Percentiles rank a stretch among this genome's conserved stretches.
These are phyloP conservation scores for Mobula birostris DNA, from an alignment of 2,113 vertebrate genomes.

Conservation along the genomic window DNA sequence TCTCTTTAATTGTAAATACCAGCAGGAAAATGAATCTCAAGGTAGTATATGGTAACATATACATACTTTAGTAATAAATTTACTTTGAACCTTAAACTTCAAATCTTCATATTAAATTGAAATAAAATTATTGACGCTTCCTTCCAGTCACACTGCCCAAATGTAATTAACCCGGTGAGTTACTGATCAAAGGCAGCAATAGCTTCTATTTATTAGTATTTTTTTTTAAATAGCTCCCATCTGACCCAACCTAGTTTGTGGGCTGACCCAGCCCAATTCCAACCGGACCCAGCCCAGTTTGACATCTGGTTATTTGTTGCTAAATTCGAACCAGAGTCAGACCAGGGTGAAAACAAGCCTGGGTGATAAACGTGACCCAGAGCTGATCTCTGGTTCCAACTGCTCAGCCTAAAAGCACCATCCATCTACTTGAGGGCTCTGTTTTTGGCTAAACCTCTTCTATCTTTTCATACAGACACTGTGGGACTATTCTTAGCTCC, in stretches of 20 bases:
- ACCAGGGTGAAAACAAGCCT: neutral
- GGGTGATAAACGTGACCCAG: neutral
- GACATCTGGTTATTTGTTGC: too few species aligned
- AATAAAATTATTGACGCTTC: neutral
- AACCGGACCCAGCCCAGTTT: neutral
- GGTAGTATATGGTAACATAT: too few species aligned
- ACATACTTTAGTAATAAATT: too few species aligned
- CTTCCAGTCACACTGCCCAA: neutral
- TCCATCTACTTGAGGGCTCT: neutral
- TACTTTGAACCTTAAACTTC: too few species aligned
- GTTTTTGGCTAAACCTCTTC: neutral
- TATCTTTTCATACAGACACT: neutral
- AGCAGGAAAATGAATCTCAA: too few species aligned
- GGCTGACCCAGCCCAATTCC: too few species aligned
- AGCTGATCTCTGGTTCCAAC: neutral
- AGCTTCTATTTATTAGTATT: too few species aligned
- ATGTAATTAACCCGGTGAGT: neutral
- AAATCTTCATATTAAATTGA: neutral
- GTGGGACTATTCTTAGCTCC: slow-evolving; percentile 21
- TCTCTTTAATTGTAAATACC: too few species aligned
- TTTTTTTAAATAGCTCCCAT: neutral
- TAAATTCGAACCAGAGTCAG: neutral
- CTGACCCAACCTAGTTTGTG: too few species aligned
- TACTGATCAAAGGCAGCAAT: neutral
- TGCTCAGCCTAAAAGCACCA: neutral